phyloP scores from a whole-genome alignment of 1,140 invertebrate species.

The Conus betulinus region DNA sequence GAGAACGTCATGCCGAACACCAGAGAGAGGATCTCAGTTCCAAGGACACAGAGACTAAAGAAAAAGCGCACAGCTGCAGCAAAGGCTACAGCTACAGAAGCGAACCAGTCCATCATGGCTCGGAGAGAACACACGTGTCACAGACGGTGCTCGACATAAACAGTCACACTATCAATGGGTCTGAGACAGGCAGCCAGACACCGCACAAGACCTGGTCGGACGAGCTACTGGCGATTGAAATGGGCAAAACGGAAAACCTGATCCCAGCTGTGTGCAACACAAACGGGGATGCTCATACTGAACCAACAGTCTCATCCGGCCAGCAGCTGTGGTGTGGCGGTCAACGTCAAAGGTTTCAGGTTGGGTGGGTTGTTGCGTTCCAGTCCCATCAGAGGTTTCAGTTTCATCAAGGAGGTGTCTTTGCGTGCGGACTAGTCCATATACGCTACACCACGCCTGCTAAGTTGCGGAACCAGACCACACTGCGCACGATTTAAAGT shows the following conservation, averaged over 20 bases:
- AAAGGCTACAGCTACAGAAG: slow-evolving; percentile 9
- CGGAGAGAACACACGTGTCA: not conserved
- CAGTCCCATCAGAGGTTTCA: no score
- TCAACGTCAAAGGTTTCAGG: no score
- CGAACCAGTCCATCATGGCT: not conserved
- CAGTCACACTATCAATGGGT: not conserved
- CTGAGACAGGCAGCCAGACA: no score
- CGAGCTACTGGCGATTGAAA: slow-evolving; percentile 19
- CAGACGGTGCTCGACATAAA: not conserved
- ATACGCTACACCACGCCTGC: no score
- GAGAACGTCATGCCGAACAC: not conserved
- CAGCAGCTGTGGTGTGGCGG: no score
- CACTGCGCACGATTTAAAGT: no score
- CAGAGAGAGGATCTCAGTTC: not conserved
- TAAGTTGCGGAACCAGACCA: no score
- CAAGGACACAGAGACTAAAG: not conserved
- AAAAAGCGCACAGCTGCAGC: not conserved
- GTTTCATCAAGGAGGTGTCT: no score
- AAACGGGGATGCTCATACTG: no score
- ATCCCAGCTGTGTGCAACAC: not conserved
- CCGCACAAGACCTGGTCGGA: not conserved
- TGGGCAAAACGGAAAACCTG: not conserved
- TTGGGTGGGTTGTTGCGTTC: no score
- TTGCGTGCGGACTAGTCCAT: no score
- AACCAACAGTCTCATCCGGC: no score